A percentile compares a stretch with the other conserved stretches of the same genome.
Evolutionary conservation across 92 coral and sea anemone genomes (phyloP).

Genomic region (Porites evermanni): DNA sequence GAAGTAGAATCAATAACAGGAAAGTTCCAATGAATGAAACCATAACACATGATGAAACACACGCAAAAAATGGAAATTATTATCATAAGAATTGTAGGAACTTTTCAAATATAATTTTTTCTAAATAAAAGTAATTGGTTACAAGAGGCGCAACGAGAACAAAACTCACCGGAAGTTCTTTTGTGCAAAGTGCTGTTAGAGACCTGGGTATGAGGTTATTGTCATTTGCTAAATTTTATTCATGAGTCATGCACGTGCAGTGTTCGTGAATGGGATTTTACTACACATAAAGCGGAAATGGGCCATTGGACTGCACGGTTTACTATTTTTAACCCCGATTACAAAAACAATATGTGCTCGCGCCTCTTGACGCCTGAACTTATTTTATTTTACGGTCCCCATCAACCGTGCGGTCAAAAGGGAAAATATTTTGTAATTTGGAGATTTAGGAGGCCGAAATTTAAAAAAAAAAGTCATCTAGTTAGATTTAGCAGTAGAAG

Average conservation of each 20-base stretch:
- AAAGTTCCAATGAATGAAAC: not conserved
- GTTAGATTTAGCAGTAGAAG: not conserved
- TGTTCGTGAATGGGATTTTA: constrained; percentile 89
- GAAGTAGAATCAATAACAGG: not conserved
- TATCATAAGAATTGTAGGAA: too few species aligned
- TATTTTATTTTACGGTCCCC: not conserved
- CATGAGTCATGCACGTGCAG: constrained; percentile 75
- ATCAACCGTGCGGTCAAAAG: not conserved
- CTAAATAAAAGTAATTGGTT: not conserved
- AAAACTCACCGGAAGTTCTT: not conserved
- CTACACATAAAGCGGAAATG: constrained; percentile 62
- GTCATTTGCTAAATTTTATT: constrained; percentile 51
- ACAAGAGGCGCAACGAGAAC: not conserved
- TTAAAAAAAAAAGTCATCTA: not conserved
- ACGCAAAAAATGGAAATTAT: too few species aligned
- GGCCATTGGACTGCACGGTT: constrained; percentile 19
- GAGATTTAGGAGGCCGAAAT: not conserved
- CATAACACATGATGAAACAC: too few species aligned
- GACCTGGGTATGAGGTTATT: constrained; percentile 16
- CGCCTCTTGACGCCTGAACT: not conserved
- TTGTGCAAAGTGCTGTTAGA: not conserved
- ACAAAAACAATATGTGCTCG: constrained; percentile 14
- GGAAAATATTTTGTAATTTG: not conserved
- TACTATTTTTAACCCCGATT: constrained; percentile 35
- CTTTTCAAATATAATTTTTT: not conserved